Percentiles rank a stretch among this genome's conserved stretches.
Evolutionary conservation across 2,113 vertebrate species (phyloP).

Genomic region (Entelurus aequoreus): DNA sequence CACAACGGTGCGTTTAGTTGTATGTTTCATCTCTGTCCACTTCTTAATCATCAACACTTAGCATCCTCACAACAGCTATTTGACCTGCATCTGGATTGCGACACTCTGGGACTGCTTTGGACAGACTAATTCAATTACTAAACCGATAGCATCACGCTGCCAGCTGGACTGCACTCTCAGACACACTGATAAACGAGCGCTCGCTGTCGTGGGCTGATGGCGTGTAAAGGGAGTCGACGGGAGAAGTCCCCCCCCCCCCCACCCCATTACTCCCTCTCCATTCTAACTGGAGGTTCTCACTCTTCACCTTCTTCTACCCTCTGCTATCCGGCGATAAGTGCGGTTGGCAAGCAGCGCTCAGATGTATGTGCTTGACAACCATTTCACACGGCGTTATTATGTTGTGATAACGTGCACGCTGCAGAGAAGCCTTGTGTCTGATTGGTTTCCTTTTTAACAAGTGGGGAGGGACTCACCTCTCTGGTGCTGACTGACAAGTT

Average conservation of each 20-base stretch:
- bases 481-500: constrained; percentile 46
- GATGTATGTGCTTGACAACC: constrained; percentile 45
- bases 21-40: too few species aligned
- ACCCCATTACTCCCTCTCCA: background rate
- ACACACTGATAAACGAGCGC: constrained; percentile 79
- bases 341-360: constrained; percentile 57
- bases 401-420: constrained; percentile 40
- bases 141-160: constrained; percentile 73
- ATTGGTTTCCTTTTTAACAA: constrained; percentile 61
- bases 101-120: constrained; percentile 63
- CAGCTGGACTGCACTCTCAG: constrained; percentile 77
- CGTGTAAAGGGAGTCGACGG: constrained; percentile 31
- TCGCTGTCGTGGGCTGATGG: constrained; percentile 57
- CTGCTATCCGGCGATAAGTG: constrained; percentile 26
- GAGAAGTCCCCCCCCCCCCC: constrained; percentile 34
- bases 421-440: constrained; percentile 42
- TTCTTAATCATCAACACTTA: constrained; percentile 4
- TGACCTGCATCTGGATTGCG: constrained; percentile 59
- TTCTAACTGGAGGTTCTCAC: background rate
- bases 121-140: constrained; percentile 85
- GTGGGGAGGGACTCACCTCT: constrained; percentile 33
- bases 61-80: constrained; percentile 34
- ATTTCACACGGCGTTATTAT: constrained; percentile 4
- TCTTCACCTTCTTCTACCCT: constrained; percentile 39
- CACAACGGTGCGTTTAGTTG: too few species aligned